phyloP scores from a whole-genome alignment of 2,888 invertebrate species.

The Polymixis lichenea region DNA sequence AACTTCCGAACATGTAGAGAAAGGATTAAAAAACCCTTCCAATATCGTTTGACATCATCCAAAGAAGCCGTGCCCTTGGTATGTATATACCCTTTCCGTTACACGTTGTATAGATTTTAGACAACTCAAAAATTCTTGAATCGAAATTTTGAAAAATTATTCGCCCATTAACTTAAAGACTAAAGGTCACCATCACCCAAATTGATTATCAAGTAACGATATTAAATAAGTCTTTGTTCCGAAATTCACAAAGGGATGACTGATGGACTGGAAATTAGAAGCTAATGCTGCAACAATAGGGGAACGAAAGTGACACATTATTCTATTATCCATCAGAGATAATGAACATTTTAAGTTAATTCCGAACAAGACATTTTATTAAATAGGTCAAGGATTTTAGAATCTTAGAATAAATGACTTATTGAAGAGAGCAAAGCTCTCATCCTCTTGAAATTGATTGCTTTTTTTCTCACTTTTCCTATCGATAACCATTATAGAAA shows the following conservation, averaged over 20 bases:
- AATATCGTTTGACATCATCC: too few relatives aligned
- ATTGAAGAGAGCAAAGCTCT: constrained; percentile 22
- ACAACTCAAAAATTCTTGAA: too few relatives aligned
- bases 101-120: too few relatives aligned
- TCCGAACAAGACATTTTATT: not conserved
- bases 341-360: constrained; percentile 22
- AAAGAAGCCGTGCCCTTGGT: too few relatives aligned
- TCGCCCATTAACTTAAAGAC: not conserved
- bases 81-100: too few relatives aligned
- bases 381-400: constrained; percentile 10
- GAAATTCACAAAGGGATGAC: constrained; percentile 25
- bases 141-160: too few relatives aligned
- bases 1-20: too few relatives aligned
- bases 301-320: constrained; percentile 2
- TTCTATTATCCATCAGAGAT: constrained; percentile 21
- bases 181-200: not conserved
- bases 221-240: not conserved
- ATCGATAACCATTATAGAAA: not conserved
- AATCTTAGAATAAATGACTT: constrained; percentile 1
- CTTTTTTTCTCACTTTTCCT: not conserved
- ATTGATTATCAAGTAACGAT: not conserved
- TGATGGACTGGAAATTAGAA: constrained; percentile 8
- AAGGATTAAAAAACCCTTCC: too few relatives aligned
- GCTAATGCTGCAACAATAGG: constrained; percentile 12
- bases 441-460: constrained; percentile 3